Percentiles rank a stretch among this genome's conserved stretches.
phyloP scores from a whole-genome alignment of 2,888 invertebrate species.

The Exephanes ischioxanthus region DNA sequence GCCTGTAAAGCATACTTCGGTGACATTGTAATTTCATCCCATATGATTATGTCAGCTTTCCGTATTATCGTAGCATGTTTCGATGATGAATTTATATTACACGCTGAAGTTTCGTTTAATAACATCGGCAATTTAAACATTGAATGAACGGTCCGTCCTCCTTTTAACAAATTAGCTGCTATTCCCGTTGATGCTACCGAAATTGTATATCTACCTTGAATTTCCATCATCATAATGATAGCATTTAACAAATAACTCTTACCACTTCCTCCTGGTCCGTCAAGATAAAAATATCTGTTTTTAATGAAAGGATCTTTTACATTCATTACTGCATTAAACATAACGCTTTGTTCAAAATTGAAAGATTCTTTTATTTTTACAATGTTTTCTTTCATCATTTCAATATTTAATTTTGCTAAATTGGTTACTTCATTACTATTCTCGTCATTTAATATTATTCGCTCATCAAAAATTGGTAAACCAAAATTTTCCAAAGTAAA shows the following conservation, averaged over 20 bases:
- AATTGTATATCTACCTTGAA: background rate
- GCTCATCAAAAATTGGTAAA: no score
- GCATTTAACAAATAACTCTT: slow-evolving; percentile 52
- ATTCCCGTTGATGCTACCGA: slow-evolving; percentile 25
- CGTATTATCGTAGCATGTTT: slow-evolving; percentile 26
- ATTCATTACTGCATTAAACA: slow-evolving; percentile 41
- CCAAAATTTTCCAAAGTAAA: no score
- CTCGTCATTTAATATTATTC: no score
- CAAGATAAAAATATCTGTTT: slow-evolving; percentile 4
- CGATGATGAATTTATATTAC: slow-evolving; percentile 37
- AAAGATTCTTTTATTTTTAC: no score
- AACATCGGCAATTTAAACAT: slow-evolving; percentile 34
- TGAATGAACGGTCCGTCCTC: slow-evolving; percentile 24
- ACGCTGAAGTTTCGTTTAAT: slow-evolving; percentile 46
- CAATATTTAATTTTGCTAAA: no score
- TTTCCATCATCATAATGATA: slow-evolving; percentile 5
- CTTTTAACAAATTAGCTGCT: slow-evolving; percentile 10
- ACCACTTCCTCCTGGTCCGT: slow-evolving; percentile 33
- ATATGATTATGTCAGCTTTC: slow-evolving; percentile 55
- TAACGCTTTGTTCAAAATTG: background rate
- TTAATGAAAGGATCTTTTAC: background rate
- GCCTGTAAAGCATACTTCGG: no score
- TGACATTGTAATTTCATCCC: no score
- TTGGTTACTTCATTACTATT: no score
- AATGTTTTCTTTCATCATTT: no score